These are phyloP conservation scores for Lochmaea crataegi DNA, from an alignment of 2,888 invertebrate species.

Conservation along the genomic window DNA sequence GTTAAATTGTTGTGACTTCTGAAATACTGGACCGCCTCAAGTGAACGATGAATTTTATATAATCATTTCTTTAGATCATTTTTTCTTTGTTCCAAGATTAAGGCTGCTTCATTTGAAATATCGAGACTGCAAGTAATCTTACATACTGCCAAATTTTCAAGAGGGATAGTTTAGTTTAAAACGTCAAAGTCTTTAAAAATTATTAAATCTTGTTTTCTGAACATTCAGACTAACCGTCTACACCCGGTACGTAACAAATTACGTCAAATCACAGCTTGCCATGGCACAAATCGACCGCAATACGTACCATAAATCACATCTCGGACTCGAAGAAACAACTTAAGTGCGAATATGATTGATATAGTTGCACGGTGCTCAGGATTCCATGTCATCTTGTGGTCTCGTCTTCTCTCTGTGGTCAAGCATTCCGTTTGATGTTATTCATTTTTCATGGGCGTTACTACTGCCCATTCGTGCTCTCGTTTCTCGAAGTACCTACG, in stretches of 20 bases:
- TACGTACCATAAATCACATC: constrained; percentile 32
- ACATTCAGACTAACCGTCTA: neutral
- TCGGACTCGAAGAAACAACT: constrained; percentile 29
- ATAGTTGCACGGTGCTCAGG: constrained; percentile 24
- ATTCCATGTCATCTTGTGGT: constrained; percentile 31
- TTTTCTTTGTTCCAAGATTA: no score
- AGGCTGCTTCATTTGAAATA: no score
- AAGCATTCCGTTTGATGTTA: constrained; percentile 20
- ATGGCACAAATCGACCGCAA: constrained; percentile 35
- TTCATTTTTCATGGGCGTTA: constrained; percentile 26
- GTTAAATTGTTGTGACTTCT: no score
- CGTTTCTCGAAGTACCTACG: constrained; percentile 21
- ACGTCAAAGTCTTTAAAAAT: no score
- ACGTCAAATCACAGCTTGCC: constrained; percentile 28
- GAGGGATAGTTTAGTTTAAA: no score
- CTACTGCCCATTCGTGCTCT: neutral
- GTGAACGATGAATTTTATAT: no score
- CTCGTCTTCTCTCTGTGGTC: constrained; percentile 10
- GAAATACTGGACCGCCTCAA: no score
- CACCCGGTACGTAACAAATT: constrained; percentile 28
- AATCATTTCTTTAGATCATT: no score
- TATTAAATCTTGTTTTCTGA: no score
- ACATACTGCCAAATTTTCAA: no score
- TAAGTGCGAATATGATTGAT: constrained; percentile 39
- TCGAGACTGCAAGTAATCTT: no score